Base-by-base conservation (phyloP, 2,113 vertebrate genomes). In the Zosterops lateralis region DNA sequence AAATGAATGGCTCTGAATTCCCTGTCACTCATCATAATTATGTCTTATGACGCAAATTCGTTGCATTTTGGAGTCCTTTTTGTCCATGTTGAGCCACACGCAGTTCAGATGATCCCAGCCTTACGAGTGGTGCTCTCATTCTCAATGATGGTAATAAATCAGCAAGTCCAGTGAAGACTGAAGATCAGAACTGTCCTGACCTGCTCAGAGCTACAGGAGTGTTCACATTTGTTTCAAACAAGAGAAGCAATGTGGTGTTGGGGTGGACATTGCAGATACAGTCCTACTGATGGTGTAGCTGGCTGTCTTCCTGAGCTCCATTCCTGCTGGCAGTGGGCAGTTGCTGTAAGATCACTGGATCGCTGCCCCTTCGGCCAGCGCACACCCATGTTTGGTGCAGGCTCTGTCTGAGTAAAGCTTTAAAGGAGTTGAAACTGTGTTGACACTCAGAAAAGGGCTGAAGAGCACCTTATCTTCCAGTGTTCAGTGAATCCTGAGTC, bases 311-410 rank as follows among this genome's bases (percentile, higher is more conserved):
- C 75, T 32, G 61, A 93, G 56, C 76, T 68, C 24, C 0, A 1
- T 42, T 60, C 45, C n/a, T 68, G 14, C 34, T 1, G 1, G 1
- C 9, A 54, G 74, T 53, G 51, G 44, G 51, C 17, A 7, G 14
- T 8, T 2, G 2, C 66, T 60, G 19, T n/a, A 26, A 15, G 47
- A 32, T 42, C 65, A 5, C 58, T 1, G 2, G 47, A 32, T 36
- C 65, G 4, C 58, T 1, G 2, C 7, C 25, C 57, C 13, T 73
- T 80, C 0, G 0, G 31, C 34, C 38, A n/a, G 25, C 0, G 0
- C 19, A 3, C 14, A 9, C 32, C 3, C 1, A 26, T n/a, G 31
- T 18, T 51, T 17, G 19, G 8, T 28, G 36, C 7, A 3, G 5
- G 5, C 21, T 58, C 38, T 58, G 7, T 31, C 20, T 53, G 44